These are phyloP conservation scores for Cynopterus sphinx DNA, from an alignment of 2,797 vertebrate genomes.

Conservation along the genomic window DNA sequence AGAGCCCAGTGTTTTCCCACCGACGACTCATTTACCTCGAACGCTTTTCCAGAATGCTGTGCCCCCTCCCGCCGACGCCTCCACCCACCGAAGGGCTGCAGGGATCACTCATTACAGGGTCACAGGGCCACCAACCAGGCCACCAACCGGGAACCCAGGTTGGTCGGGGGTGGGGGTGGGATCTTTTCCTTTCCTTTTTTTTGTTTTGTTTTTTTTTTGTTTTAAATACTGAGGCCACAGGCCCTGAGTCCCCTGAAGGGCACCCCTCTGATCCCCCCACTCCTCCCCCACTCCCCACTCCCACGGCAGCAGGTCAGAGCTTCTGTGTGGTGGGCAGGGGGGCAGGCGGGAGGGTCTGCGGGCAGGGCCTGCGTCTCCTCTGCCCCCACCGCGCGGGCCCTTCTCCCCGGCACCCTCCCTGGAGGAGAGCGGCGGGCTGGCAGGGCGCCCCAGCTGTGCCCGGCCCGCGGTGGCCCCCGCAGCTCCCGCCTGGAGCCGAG, in stretches of 20 bases:
- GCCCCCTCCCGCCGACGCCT: neutral
- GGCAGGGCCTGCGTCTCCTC: slow-evolving; percentile 70
- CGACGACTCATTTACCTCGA: slow-evolving; percentile 80
- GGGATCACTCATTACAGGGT: neutral
- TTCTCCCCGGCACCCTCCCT: neutral
- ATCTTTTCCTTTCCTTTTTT: neutral
- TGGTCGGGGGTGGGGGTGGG: neutral
- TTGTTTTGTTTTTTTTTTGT: slow-evolving; percentile 65
- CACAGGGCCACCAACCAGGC: neutral
- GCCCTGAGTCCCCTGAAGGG: slow-evolving; percentile 76
- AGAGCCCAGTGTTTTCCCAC: slow-evolving; percentile 80
- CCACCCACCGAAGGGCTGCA: neutral
- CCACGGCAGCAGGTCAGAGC: neutral
- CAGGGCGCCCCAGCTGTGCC: neutral
- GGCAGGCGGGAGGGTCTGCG: slow-evolving; percentile 7
- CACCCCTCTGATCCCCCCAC: slow-evolving; percentile 3
- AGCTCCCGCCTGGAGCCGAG: slow-evolving; percentile 78
- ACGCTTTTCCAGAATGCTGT: slow-evolving; percentile 71
- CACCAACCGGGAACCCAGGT: neutral
- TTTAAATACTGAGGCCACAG: slow-evolving; percentile 53
- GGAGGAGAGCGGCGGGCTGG: neutral
- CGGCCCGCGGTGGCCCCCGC: neutral
- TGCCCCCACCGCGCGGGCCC: accelerated
- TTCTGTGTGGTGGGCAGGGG: slow-evolving; percentile 4
- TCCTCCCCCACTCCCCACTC: too few species aligned